These are phyloP conservation scores for Polymixis lichenea DNA, from an alignment of 2,888 invertebrate genomes.

Conservation along the genomic window DNA sequence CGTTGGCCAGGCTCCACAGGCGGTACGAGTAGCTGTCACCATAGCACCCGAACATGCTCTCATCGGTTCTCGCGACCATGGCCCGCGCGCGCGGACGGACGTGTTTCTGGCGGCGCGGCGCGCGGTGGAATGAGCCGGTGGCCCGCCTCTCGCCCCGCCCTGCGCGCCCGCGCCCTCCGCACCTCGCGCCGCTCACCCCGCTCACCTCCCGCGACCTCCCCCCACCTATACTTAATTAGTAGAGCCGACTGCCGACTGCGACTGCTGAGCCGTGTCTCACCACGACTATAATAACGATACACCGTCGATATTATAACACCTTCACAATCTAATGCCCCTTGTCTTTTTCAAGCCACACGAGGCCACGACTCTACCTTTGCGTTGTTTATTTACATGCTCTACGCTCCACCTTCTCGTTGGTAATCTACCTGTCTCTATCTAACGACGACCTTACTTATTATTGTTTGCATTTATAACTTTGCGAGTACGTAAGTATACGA, in stretches of 20 bases:
- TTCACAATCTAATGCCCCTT: conserved; percentile 61
- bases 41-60: conserved; percentile 94
- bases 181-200: conserved; percentile 70
- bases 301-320: conserved; percentile 67
- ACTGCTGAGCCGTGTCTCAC: conserved; percentile 65
- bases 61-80: conserved; percentile 95
- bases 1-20: conserved; percentile 94
- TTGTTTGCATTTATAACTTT: conserved; percentile 47
- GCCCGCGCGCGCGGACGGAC: conserved; percentile 91
- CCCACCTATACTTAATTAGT: conserved; percentile 88
- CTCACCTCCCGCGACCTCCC: conserved; percentile 69
- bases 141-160: conserved; percentile 80
- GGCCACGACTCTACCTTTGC: conserved; percentile 51
- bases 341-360: conserved; percentile 50
- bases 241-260: conserved; percentile 75
- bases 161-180: conserved; percentile 72
- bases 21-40: conserved; percentile 94
- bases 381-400: conserved; percentile 79
- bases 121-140: conserved; percentile 87
- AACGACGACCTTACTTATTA: conserved; percentile 63
- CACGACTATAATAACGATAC: conserved; percentile 60
- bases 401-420: conserved; percentile 82
- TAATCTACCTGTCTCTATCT: conserved; percentile 85
- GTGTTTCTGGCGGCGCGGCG: conserved; percentile 85
- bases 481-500: conserved; percentile 7